phyloP scores from a whole-genome alignment of 2,888 invertebrate genomes.

The Troilus luridus region DNA sequence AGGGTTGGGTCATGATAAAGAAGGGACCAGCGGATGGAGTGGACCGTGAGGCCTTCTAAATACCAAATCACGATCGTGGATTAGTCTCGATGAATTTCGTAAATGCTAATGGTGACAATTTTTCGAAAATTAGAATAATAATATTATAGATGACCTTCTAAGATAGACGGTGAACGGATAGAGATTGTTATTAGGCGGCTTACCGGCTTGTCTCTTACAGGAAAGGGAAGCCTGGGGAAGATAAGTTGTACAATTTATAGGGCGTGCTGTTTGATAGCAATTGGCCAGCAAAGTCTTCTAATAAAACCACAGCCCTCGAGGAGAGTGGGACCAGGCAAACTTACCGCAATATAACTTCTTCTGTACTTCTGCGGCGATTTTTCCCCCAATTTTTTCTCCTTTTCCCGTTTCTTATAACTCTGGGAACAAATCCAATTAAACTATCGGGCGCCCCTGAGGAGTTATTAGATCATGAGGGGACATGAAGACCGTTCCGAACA shows the following conservation, averaged over 20 bases:
- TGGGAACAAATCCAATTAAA: conserved; percentile 29
- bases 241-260: conserved; percentile 16
- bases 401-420: conserved; percentile 27
- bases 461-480: conserved; percentile 27
- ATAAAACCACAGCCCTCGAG: conserved; percentile 5
- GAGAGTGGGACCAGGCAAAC: background rate
- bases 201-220: background rate
- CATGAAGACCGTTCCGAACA: background rate
- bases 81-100: too few species aligned
- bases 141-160: background rate
- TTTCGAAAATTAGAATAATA: too few species aligned
- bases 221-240: background rate
- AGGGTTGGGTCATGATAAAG: too few species aligned
- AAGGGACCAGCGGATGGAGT: too few species aligned
- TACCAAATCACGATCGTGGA: too few species aligned
- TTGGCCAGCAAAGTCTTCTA: background rate
- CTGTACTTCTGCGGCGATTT: background rate
- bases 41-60: too few species aligned
- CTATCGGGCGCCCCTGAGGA: background rate
- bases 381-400: background rate
- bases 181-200: background rate
- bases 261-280: conserved; percentile 14
- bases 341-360: conserved; percentile 26
- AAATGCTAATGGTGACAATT: too few species aligned
- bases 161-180: background rate